Conservation (phyloP, 2,113 vertebrate genomes). For the Climacteris rufus region DNA sequence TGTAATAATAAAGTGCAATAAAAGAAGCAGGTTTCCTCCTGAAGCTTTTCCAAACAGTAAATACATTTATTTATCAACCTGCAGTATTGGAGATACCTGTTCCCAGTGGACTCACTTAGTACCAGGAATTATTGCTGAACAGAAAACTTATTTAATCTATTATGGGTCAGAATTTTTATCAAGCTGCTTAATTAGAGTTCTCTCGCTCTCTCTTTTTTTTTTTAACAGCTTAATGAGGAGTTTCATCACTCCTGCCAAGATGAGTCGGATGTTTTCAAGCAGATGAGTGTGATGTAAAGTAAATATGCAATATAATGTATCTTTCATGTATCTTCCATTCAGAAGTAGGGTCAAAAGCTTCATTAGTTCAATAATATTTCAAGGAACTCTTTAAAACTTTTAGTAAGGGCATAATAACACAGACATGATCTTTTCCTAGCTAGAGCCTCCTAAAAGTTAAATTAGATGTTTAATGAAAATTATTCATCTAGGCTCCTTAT, state of each 20-base stretch:
- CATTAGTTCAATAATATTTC: background rate
- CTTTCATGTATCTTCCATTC: background rate
- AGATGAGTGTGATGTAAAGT: conserved; percentile 31
- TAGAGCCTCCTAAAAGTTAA: background rate
- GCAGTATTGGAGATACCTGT: conserved; percentile 16
- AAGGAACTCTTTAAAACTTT: background rate
- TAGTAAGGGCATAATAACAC: background rate
- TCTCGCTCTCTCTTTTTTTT: background rate
- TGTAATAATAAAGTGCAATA: background rate
- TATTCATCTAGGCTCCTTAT: background rate
- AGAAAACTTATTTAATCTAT: conserved; percentile 73
- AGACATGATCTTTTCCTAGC: background rate
- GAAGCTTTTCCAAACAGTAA: conserved; percentile 13
- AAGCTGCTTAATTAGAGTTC: conserved; percentile 71
- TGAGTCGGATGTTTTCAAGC: conserved; percentile 54
- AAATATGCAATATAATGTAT: conserved; percentile 1
- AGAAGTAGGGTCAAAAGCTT: background rate
- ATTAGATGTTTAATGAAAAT: background rate
- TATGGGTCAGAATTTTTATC: conserved; percentile 69
- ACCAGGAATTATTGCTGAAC: conserved; percentile 62
- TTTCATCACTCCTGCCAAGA: conserved; percentile 44
- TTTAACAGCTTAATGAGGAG: conserved; percentile 55
- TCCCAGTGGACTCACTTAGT: conserved; percentile 60
- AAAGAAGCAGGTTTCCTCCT: background rate
- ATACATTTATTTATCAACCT: conserved; percentile 65